A percentile compares a stretch with the other conserved stretches of the same genome.
Evolutionary conservation across 2,888 invertebrate genomes (phyloP).

Genomic region (Heliconius charithonia): DNA sequence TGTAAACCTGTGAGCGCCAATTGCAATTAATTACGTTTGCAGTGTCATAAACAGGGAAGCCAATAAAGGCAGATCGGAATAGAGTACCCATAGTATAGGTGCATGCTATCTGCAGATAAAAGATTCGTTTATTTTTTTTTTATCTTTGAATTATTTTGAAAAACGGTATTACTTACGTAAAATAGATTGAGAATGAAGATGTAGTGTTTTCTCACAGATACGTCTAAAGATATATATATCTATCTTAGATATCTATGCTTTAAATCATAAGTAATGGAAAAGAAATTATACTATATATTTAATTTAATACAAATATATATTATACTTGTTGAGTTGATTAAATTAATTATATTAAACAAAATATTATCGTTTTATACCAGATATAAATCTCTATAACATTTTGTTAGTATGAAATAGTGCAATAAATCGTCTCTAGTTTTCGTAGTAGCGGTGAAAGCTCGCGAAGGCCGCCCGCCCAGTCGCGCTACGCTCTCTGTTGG

Average conservation of each 20-base stretch:
- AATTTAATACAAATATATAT: neutral
- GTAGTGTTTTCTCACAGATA: neutral
- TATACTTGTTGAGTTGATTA: neutral
- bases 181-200: neutral
- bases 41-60: constrained; percentile 48
- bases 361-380: neutral
- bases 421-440: constrained; percentile 20
- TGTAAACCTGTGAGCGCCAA: constrained; percentile 41
- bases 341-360: neutral
- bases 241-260: too few species aligned
- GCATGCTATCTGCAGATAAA: neutral
- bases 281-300: neutral
- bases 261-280: neutral
- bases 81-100: constrained; percentile 31
- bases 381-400: constrained; percentile 21
- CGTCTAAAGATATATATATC: too few species aligned
- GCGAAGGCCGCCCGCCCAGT: constrained; percentile 64
- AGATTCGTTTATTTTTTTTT: neutral
- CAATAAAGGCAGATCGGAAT: constrained; percentile 46
- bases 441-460: constrained; percentile 38
- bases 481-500: constrained; percentile 55
- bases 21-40: constrained; percentile 55
- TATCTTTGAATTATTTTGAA: too few species aligned
- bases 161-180: too few species aligned
- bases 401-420: neutral